A percentile compares a stretch with the other conserved stretches of the same genome.
These are phyloP conservation scores for Lipotes vexillifer DNA, from an alignment of 2,113 vertebrate genomes.

Conservation along the genomic window DNA sequence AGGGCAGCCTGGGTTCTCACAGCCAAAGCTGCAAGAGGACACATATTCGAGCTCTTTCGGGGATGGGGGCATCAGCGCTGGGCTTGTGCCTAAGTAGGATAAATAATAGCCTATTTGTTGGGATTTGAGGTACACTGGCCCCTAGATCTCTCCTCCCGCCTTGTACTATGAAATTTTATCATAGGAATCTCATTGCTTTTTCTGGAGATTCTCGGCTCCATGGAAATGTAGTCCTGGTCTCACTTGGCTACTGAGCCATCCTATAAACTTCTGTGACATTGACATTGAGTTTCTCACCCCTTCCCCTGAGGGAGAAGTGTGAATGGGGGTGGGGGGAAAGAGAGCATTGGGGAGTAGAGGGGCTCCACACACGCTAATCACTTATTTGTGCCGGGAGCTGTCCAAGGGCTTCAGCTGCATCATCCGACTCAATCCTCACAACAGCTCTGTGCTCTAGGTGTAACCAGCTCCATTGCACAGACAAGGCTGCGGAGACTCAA, in stretches of 20 bases:
- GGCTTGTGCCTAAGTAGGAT: background rate
- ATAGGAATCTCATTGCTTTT: background rate
- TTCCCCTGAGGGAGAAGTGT: background rate
- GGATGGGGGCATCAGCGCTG: background rate
- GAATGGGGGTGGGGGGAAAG: too few relatives aligned
- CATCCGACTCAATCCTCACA: background rate
- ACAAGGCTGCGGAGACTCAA: background rate
- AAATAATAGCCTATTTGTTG: background rate
- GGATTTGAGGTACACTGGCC: background rate
- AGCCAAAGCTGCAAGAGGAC: background rate
- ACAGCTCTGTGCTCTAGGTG: background rate
- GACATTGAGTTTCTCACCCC: background rate
- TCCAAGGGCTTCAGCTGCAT: background rate
- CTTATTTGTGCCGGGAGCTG: background rate
- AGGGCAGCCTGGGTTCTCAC: background rate
- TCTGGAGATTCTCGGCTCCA: background rate
- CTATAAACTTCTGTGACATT: background rate
- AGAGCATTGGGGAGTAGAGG: fast-evolving
- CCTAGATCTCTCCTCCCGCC: background rate
- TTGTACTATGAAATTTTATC: background rate
- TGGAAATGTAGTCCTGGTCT: background rate
- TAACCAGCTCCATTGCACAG: background rate
- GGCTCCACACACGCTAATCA: background rate
- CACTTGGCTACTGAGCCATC: background rate
- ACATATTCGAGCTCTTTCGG: background rate